Evolutionary conservation across 2,113 vertebrate species (phyloP).

Genomic region (Rousettus leschenaultii): DNA sequence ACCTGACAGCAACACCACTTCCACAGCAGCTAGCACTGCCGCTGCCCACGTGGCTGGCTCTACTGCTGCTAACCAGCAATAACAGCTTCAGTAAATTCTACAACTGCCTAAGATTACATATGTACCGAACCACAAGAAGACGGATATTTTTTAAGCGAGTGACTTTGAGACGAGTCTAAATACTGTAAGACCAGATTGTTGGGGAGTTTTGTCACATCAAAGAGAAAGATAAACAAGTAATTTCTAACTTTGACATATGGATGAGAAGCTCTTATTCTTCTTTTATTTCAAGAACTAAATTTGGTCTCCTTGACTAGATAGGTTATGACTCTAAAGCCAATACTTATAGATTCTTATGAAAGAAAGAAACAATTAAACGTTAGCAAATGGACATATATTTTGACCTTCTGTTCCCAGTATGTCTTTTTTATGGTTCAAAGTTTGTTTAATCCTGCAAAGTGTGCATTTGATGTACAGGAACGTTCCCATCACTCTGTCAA

Average conservation of each 20-base stretch:
- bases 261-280: neutral
- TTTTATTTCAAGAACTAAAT: neutral
- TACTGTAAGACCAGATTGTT: neutral
- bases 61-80: too few species aligned
- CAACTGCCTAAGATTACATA: neutral
- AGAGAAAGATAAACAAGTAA: neutral
- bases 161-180: neutral
- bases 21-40: rapidly evolving
- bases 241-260: neutral
- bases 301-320: neutral
- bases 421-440: neutral
- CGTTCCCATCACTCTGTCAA: neutral
- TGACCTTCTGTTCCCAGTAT: neutral
- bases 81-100: neutral
- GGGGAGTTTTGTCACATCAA: neutral
- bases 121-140: neutral
- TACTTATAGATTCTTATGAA: neutral
- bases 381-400: neutral
- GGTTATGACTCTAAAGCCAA: neutral
- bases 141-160: neutral
- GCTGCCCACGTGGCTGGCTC: neutral
- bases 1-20: neutral
- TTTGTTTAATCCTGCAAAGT: neutral
- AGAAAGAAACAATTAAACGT: neutral
- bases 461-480: neutral